A percentile compares a stretch with the other conserved stretches of the same genome.
These are phyloP conservation scores for Albula glossodonta DNA, from an alignment of 2,113 vertebrate genomes.

Conservation along the genomic window DNA sequence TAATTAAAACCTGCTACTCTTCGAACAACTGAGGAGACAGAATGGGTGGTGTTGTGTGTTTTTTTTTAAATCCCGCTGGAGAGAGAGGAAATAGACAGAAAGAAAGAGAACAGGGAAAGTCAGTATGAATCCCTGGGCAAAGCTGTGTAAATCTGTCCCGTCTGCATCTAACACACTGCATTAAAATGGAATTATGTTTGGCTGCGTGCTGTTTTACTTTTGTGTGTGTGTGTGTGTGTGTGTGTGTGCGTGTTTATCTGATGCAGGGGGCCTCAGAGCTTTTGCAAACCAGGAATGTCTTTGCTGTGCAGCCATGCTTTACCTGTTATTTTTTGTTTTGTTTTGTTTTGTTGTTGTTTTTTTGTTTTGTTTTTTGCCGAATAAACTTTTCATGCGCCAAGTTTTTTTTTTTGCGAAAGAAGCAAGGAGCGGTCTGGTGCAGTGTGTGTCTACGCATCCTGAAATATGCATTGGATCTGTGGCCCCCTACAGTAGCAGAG, in stretches of 20 bases:
- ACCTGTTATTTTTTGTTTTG: conserved; percentile 8
- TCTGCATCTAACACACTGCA: conserved; percentile 47
- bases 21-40: conserved; percentile 46
- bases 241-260: background rate
- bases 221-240: background rate
- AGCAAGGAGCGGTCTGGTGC: conserved; percentile 47
- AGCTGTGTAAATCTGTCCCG: conserved; percentile 24
- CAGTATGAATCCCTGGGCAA: conserved; percentile 35
- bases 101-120: conserved; percentile 31
- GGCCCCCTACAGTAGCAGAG: conserved; percentile 60
- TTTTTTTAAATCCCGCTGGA: conserved; percentile 40
- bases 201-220: conserved; percentile 22
- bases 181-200: conserved; percentile 44
- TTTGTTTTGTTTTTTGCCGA: conserved; percentile 50
- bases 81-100: too few relatives aligned
- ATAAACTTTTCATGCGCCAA: conserved; percentile 53
- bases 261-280: background rate
- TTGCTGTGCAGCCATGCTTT: background rate
- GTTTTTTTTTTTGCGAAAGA: conserved; percentile 46
- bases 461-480: conserved; percentile 63
- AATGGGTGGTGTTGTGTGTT: conserved; percentile 29
- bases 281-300: background rate
- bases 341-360: conserved; percentile 28
- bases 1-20: conserved; percentile 57
- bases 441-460: conserved; percentile 63